Evolutionary conservation across 2,113 vertebrate genomes (phyloP), one percentile per base, ranked within the genome.

Genomic region (Lampris megalopsis): DNA sequence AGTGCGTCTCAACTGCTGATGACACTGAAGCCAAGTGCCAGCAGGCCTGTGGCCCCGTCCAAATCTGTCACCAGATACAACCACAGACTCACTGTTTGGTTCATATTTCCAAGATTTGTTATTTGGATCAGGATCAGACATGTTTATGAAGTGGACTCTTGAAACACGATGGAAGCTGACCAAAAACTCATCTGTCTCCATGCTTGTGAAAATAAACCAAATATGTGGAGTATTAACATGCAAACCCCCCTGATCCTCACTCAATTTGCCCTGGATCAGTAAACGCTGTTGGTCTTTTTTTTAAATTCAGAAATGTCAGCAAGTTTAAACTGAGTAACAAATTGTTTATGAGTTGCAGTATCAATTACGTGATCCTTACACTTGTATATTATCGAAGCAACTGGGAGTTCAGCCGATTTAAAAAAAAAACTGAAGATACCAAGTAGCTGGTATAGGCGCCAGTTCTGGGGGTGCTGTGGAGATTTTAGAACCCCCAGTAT

Each of bases 131-230:
- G 63, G 37, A 77, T 84, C 69, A 79, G 57, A 71, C 63, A 79
- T 10, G 42, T 49, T 79, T 82, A 90, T 77, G 60, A 75, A 85
- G 80, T 68, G 64, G 66, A 61, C 78, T 63, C 50, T 71, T 75
- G 47, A 71, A 63, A 69, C 24, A 73, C 62, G 41, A 59, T 68
- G 70, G 71, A 67, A 54, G 42, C 24, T 48, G 69, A 78, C 77
- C 83, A 86, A 77, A 24, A 81, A 82, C 52, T 67, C 66, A 72
- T 88, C 64, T 42, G 67, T 84, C 83, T 79, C 68, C 74, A 53
- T 70, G 10, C 13, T n/a, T 13, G 59, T 64, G 58, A 67, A 81
- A 79, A 85, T 83, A 88, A 81, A 81, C 80, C 63, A 72, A 73
- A 81, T 47, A 69, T 66, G 47, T 63, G 35, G 57, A 59, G 65